phyloP scores from a whole-genome alignment of 2,797 vertebrate species.

The Hoplostethus atlanticus region DNA sequence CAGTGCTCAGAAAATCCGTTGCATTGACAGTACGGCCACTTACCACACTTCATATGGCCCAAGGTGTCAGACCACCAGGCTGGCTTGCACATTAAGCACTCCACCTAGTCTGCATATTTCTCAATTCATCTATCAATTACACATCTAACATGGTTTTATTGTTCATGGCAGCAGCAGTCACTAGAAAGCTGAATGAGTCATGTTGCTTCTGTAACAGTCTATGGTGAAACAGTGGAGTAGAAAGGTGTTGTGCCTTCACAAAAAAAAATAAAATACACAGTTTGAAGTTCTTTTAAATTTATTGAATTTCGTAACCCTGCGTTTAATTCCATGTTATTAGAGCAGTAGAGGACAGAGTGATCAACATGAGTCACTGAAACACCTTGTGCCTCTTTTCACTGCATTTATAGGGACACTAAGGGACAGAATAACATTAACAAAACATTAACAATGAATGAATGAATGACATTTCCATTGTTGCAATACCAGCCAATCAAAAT shows the following conservation, averaged over 20 bases:
- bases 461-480: constrained; percentile 6
- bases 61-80: no score
- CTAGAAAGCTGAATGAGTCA: no score
- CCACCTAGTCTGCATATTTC: no score
- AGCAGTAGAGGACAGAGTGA: constrained; percentile 69
- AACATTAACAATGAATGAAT: constrained; percentile 6
- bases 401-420: constrained; percentile 15
- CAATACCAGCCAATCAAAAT: constrained; percentile 24
- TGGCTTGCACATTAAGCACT: no score
- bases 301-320: constrained; percentile 71
- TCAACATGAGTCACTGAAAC: constrained; percentile 33
- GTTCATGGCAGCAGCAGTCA: no score
- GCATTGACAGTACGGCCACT: no score
- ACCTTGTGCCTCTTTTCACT: constrained; percentile 11
- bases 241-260: neutral
- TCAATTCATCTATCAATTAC: no score
- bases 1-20: no score
- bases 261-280: neutral
- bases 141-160: no score
- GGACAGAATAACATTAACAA: neutral
- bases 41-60: no score
- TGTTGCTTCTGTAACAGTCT: no score
- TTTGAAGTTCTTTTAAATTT: constrained; percentile 73
- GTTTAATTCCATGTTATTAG: constrained; percentile 66
- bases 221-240: no score